Percentiles rank a stretch among this genome's conserved stretches.
phyloP scores from a whole-genome alignment of 2,888 invertebrate species.

The Thymelicus sylvestris region DNA sequence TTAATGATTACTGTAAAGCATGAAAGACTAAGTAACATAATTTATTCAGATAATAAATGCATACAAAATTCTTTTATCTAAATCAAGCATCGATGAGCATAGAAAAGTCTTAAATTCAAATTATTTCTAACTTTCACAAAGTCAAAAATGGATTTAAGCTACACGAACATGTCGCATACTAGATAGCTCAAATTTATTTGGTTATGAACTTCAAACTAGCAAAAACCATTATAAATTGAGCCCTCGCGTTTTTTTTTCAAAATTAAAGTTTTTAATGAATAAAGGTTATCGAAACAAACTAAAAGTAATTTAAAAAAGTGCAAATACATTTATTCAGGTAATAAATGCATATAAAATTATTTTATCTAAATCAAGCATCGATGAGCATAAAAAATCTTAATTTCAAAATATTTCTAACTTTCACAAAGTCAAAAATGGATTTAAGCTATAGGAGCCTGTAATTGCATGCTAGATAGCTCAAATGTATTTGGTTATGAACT shows the following conservation, averaged over 20 bases:
- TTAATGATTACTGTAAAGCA: too few relatives aligned
- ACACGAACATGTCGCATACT: not conserved
- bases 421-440: constrained; percentile 8
- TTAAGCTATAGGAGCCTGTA: not conserved
- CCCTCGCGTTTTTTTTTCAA: constrained; percentile 1
- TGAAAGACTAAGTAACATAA: not conserved
- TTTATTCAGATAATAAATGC: constrained; percentile 1
- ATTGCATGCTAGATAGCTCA: constrained; percentile 8
- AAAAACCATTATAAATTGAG: constrained; percentile 7
- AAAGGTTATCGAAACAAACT: not conserved
- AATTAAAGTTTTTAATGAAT: constrained; percentile 8
- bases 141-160: constrained; percentile 6
- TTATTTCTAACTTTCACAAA: constrained; percentile 5
- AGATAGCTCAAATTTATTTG: constrained; percentile 11
- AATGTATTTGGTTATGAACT: constrained; percentile 10
- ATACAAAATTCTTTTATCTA: not conserved
- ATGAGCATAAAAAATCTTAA: constrained; percentile 4
- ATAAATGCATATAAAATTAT: not conserved
- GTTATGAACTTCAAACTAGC: constrained; percentile 2
- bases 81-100: constrained; percentile 11
- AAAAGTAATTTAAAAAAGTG: too few relatives aligned
- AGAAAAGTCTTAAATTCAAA: not conserved
- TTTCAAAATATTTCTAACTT: not conserved
- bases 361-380: constrained; percentile 9
- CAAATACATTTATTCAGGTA: not conserved